Evolutionary conservation across 1,140 invertebrate genomes (phyloP).

Genomic region (Meloidogyne floridensis): DNA sequence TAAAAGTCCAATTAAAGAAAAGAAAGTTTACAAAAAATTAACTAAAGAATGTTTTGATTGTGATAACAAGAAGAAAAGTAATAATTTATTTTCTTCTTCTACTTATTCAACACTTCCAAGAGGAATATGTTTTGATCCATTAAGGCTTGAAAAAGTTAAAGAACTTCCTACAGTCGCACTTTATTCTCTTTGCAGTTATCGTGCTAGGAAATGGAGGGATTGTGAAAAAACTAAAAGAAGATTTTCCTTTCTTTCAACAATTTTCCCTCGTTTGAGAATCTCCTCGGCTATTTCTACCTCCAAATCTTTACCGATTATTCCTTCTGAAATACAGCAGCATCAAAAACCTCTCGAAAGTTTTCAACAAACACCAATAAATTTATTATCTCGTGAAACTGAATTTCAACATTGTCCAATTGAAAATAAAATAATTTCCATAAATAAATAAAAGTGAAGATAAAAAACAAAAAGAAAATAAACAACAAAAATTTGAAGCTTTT

Average conservation of each 20-base stretch:
- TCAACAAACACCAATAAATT: too few species aligned
- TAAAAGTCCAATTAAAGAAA: constrained; percentile 18
- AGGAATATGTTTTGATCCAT: constrained; percentile 24
- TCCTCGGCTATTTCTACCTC: not conserved
- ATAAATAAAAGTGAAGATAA: too few species aligned
- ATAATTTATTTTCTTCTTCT: not conserved
- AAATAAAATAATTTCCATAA: too few species aligned
- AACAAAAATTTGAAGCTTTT: not conserved
- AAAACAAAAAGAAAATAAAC: not conserved
- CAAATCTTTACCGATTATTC: not conserved
- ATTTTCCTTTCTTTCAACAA: not conserved
- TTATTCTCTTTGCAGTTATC: constrained; percentile 1
- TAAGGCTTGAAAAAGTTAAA: constrained; percentile 25
- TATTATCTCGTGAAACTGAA: too few species aligned
- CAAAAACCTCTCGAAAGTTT: not conserved
- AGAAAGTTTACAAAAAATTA: not conserved
- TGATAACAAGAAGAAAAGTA: not conserved
- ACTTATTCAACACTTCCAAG: not conserved
- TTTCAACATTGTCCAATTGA: too few species aligned
- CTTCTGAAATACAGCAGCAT: not conserved
- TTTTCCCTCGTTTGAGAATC: not conserved
- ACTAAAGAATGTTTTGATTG: not conserved
- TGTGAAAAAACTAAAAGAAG: not conserved
- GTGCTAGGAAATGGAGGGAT: constrained; percentile 6
- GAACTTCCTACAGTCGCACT: constrained; percentile 20